Evolutionary conservation across 35 echinoderm and acorn worm genomes (phyloP).

Genomic region (Ophiothrix spiculata): DNA sequence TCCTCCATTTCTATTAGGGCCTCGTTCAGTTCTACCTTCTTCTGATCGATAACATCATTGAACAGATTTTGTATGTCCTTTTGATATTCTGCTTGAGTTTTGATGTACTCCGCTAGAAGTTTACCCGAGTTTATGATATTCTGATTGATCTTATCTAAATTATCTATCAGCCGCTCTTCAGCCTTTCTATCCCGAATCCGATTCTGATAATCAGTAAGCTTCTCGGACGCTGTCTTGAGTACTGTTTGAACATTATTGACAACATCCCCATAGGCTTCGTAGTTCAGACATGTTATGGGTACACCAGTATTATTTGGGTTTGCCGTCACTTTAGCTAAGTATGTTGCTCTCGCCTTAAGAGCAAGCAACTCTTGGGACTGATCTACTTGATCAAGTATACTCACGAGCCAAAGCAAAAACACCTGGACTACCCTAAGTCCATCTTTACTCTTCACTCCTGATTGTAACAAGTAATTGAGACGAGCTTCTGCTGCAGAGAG

Average conservation of each 20-base stretch:
- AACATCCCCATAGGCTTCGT: conserved; percentile 26
- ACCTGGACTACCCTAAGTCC: background rate
- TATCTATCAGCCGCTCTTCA: background rate
- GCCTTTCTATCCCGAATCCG: conserved; percentile 10
- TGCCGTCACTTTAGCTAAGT: conserved; percentile 15
- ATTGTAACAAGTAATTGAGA: background rate
- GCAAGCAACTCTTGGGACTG: background rate
- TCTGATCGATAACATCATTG: background rate
- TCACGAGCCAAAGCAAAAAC: conserved; percentile 13
- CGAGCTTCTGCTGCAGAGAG: conserved; percentile 11
- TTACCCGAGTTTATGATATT: conserved; percentile 29
- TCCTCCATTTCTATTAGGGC: background rate
- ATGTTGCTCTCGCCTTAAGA: conserved; percentile 14
- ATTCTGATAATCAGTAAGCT: conserved; percentile 21
- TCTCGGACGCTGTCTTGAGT: background rate
- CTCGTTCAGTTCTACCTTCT: background rate
- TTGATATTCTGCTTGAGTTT: conserved; percentile 2
- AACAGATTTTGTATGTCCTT: background rate
- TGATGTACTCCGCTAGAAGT: conserved; percentile 5
- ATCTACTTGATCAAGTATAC: background rate
- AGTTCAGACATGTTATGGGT: conserved; percentile 3
- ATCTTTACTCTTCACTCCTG: too few relatives aligned
- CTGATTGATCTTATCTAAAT: background rate
- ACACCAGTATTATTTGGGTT: background rate
- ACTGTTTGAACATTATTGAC: conserved; percentile 23